Evolutionary conservation across 2,797 vertebrate genomes (phyloP).

Genomic region (Protosalanx chinensis): DNA sequence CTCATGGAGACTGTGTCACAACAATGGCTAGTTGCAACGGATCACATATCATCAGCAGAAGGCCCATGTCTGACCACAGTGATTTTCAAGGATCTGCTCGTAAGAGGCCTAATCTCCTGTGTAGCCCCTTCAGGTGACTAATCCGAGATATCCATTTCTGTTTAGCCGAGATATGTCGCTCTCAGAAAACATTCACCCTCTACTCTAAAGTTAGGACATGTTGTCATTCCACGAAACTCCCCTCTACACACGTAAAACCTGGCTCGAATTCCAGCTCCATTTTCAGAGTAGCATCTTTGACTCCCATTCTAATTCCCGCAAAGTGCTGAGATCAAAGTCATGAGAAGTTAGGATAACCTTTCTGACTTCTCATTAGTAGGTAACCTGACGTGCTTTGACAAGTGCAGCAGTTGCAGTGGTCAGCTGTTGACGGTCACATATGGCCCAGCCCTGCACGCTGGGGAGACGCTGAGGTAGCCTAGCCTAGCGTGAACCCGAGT

Average conservation of each 20-base stretch:
- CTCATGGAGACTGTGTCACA: not conserved
- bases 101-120: conserved; percentile 34
- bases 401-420: conserved; percentile 77
- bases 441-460: conserved; percentile 40
- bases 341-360: conserved; percentile 72
- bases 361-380: conserved; percentile 83
- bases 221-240: conserved; percentile 34
- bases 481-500: conserved; percentile 63
- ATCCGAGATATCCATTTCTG: conserved; percentile 47
- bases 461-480: conserved; percentile 45
- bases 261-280: conserved; percentile 46
- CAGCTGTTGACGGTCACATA: conserved; percentile 72
- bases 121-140: conserved; percentile 29
- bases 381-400: conserved; percentile 81
- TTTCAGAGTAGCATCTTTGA: conserved; percentile 38
- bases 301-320: conserved; percentile 50
- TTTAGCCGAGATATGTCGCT: conserved; percentile 37
- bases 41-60: conserved; percentile 36
- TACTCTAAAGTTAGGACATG: conserved; percentile 44
- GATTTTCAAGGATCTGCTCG: conserved; percentile 36
- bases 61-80: conserved; percentile 28
- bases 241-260: conserved; percentile 31
- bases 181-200: conserved; percentile 39
- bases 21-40: conserved; percentile 19
- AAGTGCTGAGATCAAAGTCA: conserved; percentile 59